A percentile compares a stretch with the other conserved stretches of the same genome.
These are phyloP conservation scores for Pedetes capensis DNA, from an alignment of 2,113 vertebrate species.

Conservation along the genomic window DNA sequence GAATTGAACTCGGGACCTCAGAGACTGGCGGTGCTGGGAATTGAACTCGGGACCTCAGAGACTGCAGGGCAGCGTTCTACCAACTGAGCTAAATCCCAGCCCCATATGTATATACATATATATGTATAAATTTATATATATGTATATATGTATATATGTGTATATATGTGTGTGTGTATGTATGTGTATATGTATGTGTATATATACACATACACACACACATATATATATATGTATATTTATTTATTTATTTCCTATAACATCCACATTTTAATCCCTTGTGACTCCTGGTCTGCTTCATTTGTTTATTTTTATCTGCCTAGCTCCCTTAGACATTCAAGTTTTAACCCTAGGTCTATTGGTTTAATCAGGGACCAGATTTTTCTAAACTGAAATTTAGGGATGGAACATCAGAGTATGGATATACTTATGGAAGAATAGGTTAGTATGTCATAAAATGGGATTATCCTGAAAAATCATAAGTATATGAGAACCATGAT, in stretches of 20 bases:
- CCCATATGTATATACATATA: no score
- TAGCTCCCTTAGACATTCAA: not conserved
- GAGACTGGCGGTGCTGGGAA: no score
- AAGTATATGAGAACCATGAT: not conserved
- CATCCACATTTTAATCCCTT: not conserved
- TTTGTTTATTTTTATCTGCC: not conserved
- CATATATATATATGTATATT: no score
- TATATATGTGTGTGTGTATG: no score
- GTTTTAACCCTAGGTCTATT: not conserved
- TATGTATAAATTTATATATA: no score
- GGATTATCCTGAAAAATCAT: not conserved
- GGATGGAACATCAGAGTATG: not conserved
- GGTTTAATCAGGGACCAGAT: not conserved
- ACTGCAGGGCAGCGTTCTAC: no score
- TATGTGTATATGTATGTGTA: no score
- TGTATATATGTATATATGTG: no score
- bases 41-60: no score
- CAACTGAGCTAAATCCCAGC: no score
- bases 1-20: no score
- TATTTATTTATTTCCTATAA: not conserved
- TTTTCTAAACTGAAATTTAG: conserved; percentile 7
- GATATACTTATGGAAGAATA: not conserved
- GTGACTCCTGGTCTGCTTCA: not conserved
- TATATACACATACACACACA: no score
- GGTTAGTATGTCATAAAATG: not conserved